Conservation (phyloP, 2,113 vertebrate genomes). For the Antigone vipio region DNA sequence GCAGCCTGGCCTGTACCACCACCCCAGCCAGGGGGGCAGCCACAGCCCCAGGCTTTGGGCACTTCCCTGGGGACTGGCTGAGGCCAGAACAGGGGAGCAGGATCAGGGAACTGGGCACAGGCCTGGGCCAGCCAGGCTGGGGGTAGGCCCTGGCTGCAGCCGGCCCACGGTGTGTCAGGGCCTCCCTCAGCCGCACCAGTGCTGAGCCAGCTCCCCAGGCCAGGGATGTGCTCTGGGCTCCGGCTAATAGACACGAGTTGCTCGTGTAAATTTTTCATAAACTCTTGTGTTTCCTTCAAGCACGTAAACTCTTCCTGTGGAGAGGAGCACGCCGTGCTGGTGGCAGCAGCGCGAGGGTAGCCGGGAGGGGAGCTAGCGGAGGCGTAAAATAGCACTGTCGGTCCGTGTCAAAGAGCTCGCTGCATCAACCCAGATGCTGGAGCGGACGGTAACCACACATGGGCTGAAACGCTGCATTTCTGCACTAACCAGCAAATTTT, state of each 20-base stretch:
- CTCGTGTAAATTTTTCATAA: neutral
- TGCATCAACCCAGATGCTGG: neutral
- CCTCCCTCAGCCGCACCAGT: neutral
- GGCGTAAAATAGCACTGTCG: neutral
- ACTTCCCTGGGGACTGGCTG: neutral
- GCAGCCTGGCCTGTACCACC: neutral
- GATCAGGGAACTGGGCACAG: too few species aligned
- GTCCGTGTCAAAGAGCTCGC: neutral
- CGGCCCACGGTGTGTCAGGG: rapidly evolving
- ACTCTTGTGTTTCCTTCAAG: neutral
- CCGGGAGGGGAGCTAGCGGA: neutral
- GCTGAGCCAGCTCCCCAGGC: too few species aligned
- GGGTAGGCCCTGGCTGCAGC: too few species aligned
- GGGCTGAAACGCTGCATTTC: neutral
- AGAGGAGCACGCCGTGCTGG: rapidly evolving
- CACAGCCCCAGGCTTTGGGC: neutral
- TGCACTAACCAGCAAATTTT: conserved; percentile 51
- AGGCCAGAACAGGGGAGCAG: neutral
- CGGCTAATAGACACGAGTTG: too few species aligned
- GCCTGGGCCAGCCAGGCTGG: too few species aligned
- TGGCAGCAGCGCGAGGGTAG: rapidly evolving
- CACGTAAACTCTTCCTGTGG: rapidly evolving
- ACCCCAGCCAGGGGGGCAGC: too few species aligned
- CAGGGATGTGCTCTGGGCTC: too few species aligned
- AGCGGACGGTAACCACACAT: neutral